Evolutionary conservation across 2,797 vertebrate species (phyloP).

Genomic region (Knipowitschia caucasica): DNA sequence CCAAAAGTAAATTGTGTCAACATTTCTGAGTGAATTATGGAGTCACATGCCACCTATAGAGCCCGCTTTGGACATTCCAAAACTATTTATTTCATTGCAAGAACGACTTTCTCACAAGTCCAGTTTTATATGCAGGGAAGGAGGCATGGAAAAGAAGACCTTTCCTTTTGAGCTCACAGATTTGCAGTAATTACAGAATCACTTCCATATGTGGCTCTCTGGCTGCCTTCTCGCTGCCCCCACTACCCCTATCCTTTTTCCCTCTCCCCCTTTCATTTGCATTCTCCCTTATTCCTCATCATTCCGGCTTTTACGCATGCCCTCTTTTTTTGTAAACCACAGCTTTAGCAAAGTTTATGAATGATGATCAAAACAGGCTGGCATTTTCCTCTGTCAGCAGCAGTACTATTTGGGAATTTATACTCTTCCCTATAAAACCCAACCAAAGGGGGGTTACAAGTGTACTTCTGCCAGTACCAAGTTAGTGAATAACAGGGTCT

Average conservation of each 20-base stretch:
- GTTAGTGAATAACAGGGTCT: slow-evolving; percentile 14
- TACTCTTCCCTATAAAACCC: slow-evolving; percentile 6
- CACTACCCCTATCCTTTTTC: slow-evolving; percentile 59
- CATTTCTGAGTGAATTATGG: slow-evolving; percentile 11
- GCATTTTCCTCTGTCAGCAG: slow-evolving; percentile 69
- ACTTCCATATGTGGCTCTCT: slow-evolving; percentile 84
- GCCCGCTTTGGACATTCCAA: slow-evolving; percentile 35
- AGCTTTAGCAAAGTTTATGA: slow-evolving; percentile 76
- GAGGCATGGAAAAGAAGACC: slow-evolving; percentile 77
- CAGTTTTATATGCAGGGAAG: slow-evolving; percentile 73
- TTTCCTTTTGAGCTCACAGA: slow-evolving; percentile 82
- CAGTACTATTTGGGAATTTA: slow-evolving; percentile 66
- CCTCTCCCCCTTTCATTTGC: slow-evolving; percentile 58
- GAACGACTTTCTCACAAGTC: slow-evolving; percentile 69
- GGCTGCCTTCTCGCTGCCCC: slow-evolving; percentile 72
- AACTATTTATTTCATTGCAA: slow-evolving; percentile 38
- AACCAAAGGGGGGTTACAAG: not conserved
- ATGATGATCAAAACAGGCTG: slow-evolving; percentile 80
- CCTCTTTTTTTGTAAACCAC: slow-evolving; percentile 57
- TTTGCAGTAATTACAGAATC: slow-evolving; percentile 85
- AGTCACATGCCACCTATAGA: slow-evolving; percentile 25
- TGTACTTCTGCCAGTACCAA: not conserved
- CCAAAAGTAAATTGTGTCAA: slow-evolving; percentile 21
- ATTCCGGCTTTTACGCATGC: slow-evolving; percentile 35
- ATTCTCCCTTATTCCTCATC: slow-evolving; percentile 56